phyloP scores from a whole-genome alignment of 2,797 vertebrate genomes.

The Cossypha polioptera region DNA sequence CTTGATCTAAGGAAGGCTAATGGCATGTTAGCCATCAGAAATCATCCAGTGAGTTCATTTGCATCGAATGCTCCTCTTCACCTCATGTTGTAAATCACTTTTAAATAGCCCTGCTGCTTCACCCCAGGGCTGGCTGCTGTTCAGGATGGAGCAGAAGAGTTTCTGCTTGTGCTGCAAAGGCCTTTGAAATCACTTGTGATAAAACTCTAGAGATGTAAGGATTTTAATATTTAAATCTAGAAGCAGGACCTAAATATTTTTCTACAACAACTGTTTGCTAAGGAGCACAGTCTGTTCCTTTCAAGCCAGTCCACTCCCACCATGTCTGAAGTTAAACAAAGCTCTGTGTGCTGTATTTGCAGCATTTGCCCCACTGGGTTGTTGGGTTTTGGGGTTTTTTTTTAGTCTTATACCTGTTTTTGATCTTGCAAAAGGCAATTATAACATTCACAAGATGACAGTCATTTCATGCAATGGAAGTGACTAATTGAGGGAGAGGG shows the following conservation, averaged over 20 bases:
- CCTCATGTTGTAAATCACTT: conserved; percentile 51
- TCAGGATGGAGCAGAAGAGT: conserved; percentile 1
- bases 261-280: background rate
- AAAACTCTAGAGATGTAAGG: background rate
- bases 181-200: conserved; percentile 31
- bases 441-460: background rate
- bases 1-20: conserved; percentile 2
- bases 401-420: background rate
- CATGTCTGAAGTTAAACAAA: background rate
- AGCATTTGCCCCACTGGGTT: background rate
- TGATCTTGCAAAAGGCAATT: conserved; percentile 17
- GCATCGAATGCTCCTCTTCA: conserved; percentile 47
- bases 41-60: conserved; percentile 49
- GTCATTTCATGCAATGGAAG: conserved; percentile 1
- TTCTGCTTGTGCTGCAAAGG: background rate
- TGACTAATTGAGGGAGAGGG: background rate
- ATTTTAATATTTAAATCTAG: background rate
- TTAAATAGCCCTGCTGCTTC: background rate
- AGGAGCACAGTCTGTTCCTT: background rate
- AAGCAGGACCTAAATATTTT: background rate
- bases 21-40: conserved; percentile 47
- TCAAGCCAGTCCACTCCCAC: background rate
- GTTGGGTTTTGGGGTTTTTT: background rate
- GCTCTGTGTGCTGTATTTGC: background rate
- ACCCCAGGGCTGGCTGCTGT: conserved; percentile 10